These are phyloP conservation scores for Indicator maculatus DNA, from an alignment of 2,113 vertebrate genomes.

Conservation along the genomic window DNA sequence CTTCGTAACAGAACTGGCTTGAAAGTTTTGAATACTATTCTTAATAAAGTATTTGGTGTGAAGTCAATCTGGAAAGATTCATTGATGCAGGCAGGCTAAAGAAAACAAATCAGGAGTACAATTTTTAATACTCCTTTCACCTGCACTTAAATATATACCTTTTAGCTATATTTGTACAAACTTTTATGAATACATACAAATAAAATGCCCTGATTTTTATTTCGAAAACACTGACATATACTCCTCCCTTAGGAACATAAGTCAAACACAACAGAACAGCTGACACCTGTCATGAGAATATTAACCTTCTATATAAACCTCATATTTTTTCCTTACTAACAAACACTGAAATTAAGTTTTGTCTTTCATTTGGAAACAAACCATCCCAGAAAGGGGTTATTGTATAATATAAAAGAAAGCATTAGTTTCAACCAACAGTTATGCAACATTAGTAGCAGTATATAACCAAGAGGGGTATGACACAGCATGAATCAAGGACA, in stretches of 20 bases:
- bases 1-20: neutral
- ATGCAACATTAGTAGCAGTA: conserved; percentile 14
- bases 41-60: neutral
- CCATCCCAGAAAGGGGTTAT: neutral
- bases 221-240: neutral
- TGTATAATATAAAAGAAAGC: neutral
- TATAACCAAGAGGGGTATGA: conserved; percentile 10
- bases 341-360: conserved; percentile 4
- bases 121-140: neutral
- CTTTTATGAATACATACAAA: neutral
- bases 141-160: neutral
- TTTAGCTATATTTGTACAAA: neutral
- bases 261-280: neutral
- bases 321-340: neutral
- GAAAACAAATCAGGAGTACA: neutral
- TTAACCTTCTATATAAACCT: neutral
- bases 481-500: conserved; percentile 27
- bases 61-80: neutral
- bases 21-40: neutral
- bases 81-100: neutral
- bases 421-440: neutral
- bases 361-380: conserved; percentile 8
- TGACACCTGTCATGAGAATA: neutral
- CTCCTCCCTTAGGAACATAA: neutral
- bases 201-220: neutral